Percentiles rank a stretch among this genome's conserved stretches.
Evolutionary conservation across 2,797 vertebrate genomes (phyloP).

Genomic region (Sebastes hubbsi): DNA sequence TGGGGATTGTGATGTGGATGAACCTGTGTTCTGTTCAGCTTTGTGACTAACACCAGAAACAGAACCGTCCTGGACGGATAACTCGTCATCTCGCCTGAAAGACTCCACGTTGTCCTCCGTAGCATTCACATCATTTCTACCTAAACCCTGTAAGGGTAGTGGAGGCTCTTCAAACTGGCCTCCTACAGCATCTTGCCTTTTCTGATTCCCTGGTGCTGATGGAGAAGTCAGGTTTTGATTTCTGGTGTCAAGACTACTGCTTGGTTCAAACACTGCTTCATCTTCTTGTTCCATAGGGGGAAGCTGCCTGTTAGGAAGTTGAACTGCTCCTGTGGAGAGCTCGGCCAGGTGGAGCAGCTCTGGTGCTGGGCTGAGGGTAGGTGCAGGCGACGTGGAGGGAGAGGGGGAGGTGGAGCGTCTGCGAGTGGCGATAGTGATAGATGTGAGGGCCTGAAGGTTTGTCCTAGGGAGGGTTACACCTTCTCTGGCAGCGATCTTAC

Average conservation of each 20-base stretch:
- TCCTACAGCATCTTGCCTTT: constrained; percentile 40
- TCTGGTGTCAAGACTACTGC: not conserved
- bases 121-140: not conserved
- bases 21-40: not conserved
- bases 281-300: not conserved
- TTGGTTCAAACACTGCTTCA: not conserved
- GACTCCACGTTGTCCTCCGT: not conserved
- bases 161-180: constrained; percentile 18
- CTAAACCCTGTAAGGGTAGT: not conserved
- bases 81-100: not conserved
- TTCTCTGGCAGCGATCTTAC: constrained; percentile 70
- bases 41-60: not conserved
- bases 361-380: constrained; percentile 22
- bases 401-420: constrained; percentile 71
- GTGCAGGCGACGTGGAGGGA: constrained; percentile 50
- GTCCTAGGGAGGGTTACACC: constrained; percentile 34
- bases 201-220: not conserved
- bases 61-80: not conserved
- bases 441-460: constrained; percentile 63
- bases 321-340: constrained; percentile 42
- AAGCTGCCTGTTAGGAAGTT: not conserved
- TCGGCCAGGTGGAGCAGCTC: constrained; percentile 42
- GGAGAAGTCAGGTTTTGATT: not conserved
- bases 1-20: constrained; percentile 33
- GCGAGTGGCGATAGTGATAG: constrained; percentile 80